Conservation (phyloP, 92 coral and sea anemone species). For the Galaxea fascicularis region DNA sequence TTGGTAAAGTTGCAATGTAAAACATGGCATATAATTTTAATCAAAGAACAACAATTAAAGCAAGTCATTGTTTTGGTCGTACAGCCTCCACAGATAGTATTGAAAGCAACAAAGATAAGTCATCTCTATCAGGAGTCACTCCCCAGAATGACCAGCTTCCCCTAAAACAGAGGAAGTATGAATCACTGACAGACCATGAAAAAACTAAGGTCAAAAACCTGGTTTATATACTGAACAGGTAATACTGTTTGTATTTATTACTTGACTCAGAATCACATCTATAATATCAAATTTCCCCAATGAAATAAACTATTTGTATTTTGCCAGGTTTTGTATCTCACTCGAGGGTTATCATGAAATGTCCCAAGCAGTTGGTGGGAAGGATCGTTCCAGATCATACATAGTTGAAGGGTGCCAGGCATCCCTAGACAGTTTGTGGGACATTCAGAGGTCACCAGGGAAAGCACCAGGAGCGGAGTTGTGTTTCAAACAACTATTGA, state of each 20-base stretch:
- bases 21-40: no score
- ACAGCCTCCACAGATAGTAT: neutral
- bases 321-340: slow-evolving; percentile 46
- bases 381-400: slow-evolving; percentile 43
- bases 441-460: slow-evolving; percentile 58
- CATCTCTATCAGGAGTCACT: neutral
- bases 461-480: slow-evolving; percentile 65
- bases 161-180: slow-evolving; percentile 21
- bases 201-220: slow-evolving; percentile 49
- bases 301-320: neutral
- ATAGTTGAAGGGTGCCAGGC: slow-evolving; percentile 58
- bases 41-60: neutral
- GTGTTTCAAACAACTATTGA: slow-evolving; percentile 47
- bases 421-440: slow-evolving; percentile 33
- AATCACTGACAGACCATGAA: slow-evolving; percentile 51
- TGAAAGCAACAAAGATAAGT: neutral
- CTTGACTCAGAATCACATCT: neutral
- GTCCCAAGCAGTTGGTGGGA: slow-evolving; percentile 15
- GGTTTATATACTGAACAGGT: slow-evolving; percentile 54
- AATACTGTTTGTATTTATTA: neutral
- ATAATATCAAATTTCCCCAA: neutral
- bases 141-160: slow-evolving; percentile 22
- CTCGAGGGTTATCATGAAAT: slow-evolving; percentile 65
- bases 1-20: neutral
- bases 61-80: neutral